These are phyloP conservation scores for Syritta pipiens DNA, from an alignment of 2,888 invertebrate species.

Conservation along the genomic window DNA sequence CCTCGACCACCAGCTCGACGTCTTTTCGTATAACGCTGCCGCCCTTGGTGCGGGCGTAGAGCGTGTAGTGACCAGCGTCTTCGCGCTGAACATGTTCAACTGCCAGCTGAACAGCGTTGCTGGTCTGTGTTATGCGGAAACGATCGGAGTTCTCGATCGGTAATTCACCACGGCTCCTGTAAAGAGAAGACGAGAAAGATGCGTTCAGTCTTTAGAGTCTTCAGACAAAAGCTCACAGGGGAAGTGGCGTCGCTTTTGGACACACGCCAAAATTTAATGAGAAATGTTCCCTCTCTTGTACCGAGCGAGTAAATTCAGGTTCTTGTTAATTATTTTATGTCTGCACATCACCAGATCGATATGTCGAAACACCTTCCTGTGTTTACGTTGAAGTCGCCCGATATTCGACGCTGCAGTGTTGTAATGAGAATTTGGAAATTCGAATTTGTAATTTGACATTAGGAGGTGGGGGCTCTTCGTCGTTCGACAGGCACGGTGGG, in stretches of 20 bases:
- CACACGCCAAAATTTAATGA: too few species aligned
- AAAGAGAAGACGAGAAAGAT: constrained; percentile 20
- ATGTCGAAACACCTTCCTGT: constrained; percentile 37
- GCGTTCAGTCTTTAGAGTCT: neutral
- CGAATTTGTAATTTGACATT: too few species aligned
- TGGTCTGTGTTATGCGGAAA: constrained; percentile 81
- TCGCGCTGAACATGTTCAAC: constrained; percentile 87
- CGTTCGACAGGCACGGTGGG: too few species aligned
- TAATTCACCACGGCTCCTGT: constrained; percentile 82
- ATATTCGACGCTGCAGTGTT: neutral
- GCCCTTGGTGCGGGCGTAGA: constrained; percentile 83
- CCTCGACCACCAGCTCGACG: constrained; percentile 82
- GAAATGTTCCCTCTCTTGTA: too few species aligned
- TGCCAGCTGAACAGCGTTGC: constrained; percentile 85
- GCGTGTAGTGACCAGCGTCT: constrained; percentile 88
- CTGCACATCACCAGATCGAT: neutral
- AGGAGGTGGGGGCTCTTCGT: too few species aligned
- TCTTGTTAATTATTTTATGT: constrained; percentile 23
- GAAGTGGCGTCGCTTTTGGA: constrained; percentile 10
- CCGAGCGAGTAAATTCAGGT: constrained; percentile 11
- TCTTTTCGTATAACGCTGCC: constrained; percentile 81
- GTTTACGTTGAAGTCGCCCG: constrained; percentile 3
- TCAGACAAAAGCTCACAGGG: constrained; percentile 18
- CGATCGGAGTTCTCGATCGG: constrained; percentile 84
- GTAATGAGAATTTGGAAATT: neutral